Evolutionary conservation across 2,113 vertebrate species (phyloP), one percentile per base, ranked within the genome.

Genomic region (Caranx melampygus): DNA sequence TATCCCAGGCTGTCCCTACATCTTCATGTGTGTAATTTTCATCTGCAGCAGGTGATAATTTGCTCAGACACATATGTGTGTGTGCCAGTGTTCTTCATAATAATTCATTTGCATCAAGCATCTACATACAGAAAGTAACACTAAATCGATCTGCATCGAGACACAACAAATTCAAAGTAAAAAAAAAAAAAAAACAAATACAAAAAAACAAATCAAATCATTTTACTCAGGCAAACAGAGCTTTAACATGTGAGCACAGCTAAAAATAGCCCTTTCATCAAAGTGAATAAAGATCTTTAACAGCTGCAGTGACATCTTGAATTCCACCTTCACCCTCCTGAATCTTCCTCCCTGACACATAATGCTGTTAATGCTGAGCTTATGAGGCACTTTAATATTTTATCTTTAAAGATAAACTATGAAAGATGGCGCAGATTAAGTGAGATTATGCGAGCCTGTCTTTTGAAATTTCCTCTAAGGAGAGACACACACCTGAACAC

Each of bases 221-320:
- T 35, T 60, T 20, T 18, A 16, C 34, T 14, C 33, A 11, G 42
- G 70, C 11, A 81, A 81, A 80, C 31, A 64, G 72, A 15, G 55
- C 21, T 58, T 80, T 70, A 18, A 74, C 58, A 79, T 58, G 71
- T 63, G 55, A 70, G 58, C 10, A 47, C 49, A 14, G 55, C 34
- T 31, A 55, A 78, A 84, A 85, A 75, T 1, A 87, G 47, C 20
- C 33, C n/a, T 16, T 44, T 83, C 63, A 76, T 88, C 70, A 88
- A 75, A 88, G 79, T 16, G 55, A 89, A 78, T 52, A 63, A 63
- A 68, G 33, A 44, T 54, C 42, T 77, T 81, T 31, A 67, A 31
- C 79, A 83, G 66, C 83, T 79, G 49, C 72, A 49, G 58, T 40
- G 40, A 78, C 76, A 79, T 84, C 74, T 73, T 75, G 65, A 75